These are phyloP conservation scores for Ctena decussata DNA, from an alignment of 2,888 invertebrate species.

Conservation along the genomic window DNA sequence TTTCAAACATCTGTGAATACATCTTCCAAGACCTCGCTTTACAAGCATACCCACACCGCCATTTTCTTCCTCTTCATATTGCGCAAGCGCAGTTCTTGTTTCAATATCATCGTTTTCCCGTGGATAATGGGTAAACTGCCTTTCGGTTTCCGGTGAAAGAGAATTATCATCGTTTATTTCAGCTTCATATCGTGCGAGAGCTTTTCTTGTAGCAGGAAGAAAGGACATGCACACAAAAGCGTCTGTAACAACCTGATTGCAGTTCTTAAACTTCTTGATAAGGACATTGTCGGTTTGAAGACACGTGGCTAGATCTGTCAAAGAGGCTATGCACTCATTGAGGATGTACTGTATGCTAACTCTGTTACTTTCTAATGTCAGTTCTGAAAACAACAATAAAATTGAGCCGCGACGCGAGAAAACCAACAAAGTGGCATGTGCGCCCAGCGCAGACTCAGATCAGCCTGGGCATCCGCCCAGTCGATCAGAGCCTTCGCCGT, in stretches of 20 bases:
- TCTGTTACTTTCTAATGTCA: not conserved
- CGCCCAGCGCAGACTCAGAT: no score
- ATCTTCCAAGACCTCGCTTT: conserved; percentile 74
- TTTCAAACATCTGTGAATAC: conserved; percentile 76
- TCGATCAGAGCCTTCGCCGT: no score
- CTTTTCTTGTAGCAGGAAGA: not conserved
- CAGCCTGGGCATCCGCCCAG: no score
- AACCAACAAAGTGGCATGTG: no score
- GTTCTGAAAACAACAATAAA: not conserved
- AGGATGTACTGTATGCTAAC: not conserved
- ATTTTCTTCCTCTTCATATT: conserved; percentile 25
- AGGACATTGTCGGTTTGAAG: not conserved
- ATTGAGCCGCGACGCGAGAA: no score
- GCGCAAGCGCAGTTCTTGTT: conserved; percentile 24
- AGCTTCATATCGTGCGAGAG: not conserved
- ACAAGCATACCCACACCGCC: conserved; percentile 24
- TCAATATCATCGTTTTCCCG: conserved; percentile 3
- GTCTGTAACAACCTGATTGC: not conserved
- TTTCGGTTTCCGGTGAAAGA: not conserved
- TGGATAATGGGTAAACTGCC: not conserved
- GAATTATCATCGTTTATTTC: not conserved
- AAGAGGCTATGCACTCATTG: not conserved
- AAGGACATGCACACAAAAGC: not conserved
- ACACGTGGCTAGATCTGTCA: not conserved
- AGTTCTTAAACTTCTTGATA: not conserved